Percentiles rank a stretch among this genome's conserved stretches.
phyloP scores from a whole-genome alignment of 2,797 vertebrate genomes.

The Lepus oiostolus region DNA sequence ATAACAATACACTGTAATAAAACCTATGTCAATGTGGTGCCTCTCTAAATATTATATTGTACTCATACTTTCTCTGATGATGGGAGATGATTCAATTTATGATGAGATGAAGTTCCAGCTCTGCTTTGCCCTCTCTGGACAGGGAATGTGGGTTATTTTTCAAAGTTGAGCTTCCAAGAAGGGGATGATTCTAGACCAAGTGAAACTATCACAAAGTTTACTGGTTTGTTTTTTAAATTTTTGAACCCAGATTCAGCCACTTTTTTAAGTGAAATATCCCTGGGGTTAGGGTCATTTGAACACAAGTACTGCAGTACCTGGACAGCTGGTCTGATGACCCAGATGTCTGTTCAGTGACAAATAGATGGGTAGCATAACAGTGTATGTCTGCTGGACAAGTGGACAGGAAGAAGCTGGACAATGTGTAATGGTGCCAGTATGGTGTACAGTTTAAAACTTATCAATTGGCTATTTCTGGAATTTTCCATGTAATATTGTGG shows the following conservation, averaged over 20 bases:
- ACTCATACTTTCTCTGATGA: background rate
- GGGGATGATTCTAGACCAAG: background rate
- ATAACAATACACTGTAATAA: background rate
- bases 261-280: background rate
- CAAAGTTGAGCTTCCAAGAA: background rate
- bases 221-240: background rate
- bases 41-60: background rate
- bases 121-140: background rate
- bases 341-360: background rate
- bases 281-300: background rate
- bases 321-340: background rate
- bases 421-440: too few relatives aligned
- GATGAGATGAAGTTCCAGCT: background rate
- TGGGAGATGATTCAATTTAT: background rate
- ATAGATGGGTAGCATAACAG: background rate
- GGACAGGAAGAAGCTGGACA: background rate
- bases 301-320: too few relatives aligned
- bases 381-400: background rate
- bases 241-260: background rate
- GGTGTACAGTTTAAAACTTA: background rate
- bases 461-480: background rate
- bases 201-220: background rate
- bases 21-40: background rate
- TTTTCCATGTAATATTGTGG: background rate
- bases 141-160: background rate